Base-by-base conservation (phyloP, 2,797 vertebrate genomes). In the Halcyon chelicuti region DNA sequence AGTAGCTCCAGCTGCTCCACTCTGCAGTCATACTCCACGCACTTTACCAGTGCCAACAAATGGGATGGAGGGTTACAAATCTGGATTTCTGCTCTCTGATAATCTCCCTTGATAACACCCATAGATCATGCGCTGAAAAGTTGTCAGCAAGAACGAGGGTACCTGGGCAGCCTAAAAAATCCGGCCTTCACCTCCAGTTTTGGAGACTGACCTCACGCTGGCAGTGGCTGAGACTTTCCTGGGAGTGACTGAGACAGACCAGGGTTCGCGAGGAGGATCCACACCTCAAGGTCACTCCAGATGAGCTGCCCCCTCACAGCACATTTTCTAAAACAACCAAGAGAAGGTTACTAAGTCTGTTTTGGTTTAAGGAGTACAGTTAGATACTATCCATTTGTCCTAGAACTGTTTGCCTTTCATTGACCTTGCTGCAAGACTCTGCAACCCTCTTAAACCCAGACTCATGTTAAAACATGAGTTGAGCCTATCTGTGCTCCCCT, bases 61-160 rank as follows among this genome's bases (percentile, higher is more conserved):
- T 0, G 5, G 79, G 29, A 55, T 55, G 26, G 75, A 70, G 22
- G 29, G 5, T 6, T 25, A 54, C 11, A 47, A 47, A 71, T 35
- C 23, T 65, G 60, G 8, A 66, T 52, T 33, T 71, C 40, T 66
- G 7, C 7, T 11, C 20, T 33, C 10, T n/a, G 39, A 52, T 11
- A 0, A 0, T 58, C 52, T 39, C 18, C 37, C 3, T 22, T 20
- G 47, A 0, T 14, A 49, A 52, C 31, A 51, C 11, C 14, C 42
- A 33, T 39, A 51, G 49, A 22, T 40, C 23, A 28, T 0, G 11
- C 11, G 22, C 25, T 2, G 8, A n/a, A 63, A 80, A 79, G 18
- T 8, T n/a, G 12, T 3, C 62, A 65, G 14, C 37, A 73, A 21
- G 58, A 86, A 47, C 3, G 12, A 77, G 71, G 20, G 22, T 8